Evolutionary conservation across 1,140 invertebrate species (phyloP).

Genomic region (Linepithema humile): DNA sequence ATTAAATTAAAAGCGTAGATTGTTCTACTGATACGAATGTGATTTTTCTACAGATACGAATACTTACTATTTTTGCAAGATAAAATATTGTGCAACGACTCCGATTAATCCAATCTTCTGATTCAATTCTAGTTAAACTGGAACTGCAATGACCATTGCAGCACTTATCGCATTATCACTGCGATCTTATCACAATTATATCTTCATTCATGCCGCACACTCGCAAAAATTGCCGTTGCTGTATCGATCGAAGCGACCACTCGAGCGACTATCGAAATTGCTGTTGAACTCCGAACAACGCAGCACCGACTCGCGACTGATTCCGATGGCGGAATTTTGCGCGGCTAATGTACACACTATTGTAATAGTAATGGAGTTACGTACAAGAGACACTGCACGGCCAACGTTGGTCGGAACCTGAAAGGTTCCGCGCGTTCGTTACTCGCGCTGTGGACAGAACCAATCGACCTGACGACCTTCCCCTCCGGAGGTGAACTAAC

Average conservation of each 20-base stretch:
- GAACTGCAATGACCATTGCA: no score
- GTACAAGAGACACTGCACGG: not conserved
- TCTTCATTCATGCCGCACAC: not conserved
- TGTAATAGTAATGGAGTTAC: not conserved
- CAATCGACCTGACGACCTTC: slow-evolving; percentile 71
- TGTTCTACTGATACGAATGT: no score
- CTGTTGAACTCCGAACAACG: not conserved
- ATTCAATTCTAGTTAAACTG: not conserved
- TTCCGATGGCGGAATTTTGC: not conserved
- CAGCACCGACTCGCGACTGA: not conserved
- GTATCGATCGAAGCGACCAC: slow-evolving; percentile 39
- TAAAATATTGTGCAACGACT: not conserved
- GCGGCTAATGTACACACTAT: not conserved
- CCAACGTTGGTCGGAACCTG: not conserved
- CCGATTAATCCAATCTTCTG: no score
- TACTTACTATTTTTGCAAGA: not conserved
- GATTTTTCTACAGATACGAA: not conserved
- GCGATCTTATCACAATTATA: slow-evolving; percentile 4
- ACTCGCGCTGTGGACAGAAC: slow-evolving; percentile 30
- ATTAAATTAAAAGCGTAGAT: not conserved
- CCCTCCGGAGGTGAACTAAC: slow-evolving; percentile 67
- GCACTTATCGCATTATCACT: not conserved
- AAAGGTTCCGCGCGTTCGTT: slow-evolving; percentile 28
- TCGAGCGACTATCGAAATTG: slow-evolving; percentile 21
- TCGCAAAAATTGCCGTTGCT: not conserved